Conservation (phyloP, 2,888 invertebrate genomes). For the Oeneis ivallda region DNA sequence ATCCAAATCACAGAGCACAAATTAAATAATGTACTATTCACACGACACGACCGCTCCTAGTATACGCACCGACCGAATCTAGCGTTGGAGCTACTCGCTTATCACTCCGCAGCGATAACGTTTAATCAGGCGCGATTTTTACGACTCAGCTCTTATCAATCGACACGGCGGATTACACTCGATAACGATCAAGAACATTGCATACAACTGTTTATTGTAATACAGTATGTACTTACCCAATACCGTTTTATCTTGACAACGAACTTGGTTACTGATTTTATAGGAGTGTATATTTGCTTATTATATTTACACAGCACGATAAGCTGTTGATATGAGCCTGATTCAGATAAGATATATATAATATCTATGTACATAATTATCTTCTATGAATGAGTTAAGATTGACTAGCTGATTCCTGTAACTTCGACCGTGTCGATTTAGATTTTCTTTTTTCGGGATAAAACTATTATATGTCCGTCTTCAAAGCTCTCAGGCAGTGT, state of each 20-base stretch:
- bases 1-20: slow-evolving; percentile 12
- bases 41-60: slow-evolving; percentile 10
- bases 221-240: not conserved
- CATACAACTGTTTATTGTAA: slow-evolving; percentile 38
- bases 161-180: slow-evolving; percentile 77
- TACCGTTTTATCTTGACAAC: not conserved
- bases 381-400: too few relatives aligned
- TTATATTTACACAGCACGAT: not conserved
- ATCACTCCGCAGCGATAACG: slow-evolving; percentile 53
- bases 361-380: too few relatives aligned
- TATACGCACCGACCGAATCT: slow-evolving; percentile 13
- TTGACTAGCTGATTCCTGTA: too few relatives aligned
- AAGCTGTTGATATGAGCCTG: not conserved
- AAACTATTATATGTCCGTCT: too few relatives aligned
- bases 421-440: too few relatives aligned
- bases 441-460: too few relatives aligned
- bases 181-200: slow-evolving; percentile 66
- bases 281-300: not conserved
- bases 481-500: too few relatives aligned
- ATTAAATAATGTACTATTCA: not conserved
- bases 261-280: slow-evolving; percentile 1
- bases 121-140: slow-evolving; percentile 78
- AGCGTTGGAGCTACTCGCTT: slow-evolving; percentile 36
- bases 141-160: slow-evolving; percentile 69
- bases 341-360: too few relatives aligned